These are phyloP conservation scores for Rhinatrema bivittatum DNA, from an alignment of 2,797 vertebrate species.

Conservation along the genomic window DNA sequence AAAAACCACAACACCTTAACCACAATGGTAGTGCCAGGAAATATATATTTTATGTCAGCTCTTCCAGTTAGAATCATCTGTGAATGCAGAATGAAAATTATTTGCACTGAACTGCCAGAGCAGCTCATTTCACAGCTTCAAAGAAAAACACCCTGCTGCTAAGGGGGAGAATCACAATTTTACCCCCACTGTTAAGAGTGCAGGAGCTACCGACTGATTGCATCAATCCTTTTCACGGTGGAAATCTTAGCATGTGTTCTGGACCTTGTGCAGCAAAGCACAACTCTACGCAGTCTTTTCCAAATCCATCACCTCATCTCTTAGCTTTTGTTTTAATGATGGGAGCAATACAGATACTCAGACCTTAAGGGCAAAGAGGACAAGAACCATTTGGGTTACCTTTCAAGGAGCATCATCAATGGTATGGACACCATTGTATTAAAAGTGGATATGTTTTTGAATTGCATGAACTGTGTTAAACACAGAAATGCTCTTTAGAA, in stretches of 20 bases:
- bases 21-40: background rate
- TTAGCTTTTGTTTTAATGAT: too few relatives aligned
- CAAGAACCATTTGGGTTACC: background rate
- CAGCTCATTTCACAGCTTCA: too few relatives aligned
- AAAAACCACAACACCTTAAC: background rate
- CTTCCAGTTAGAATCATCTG: constrained; percentile 4
- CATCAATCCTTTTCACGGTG: background rate
- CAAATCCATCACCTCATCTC: too few relatives aligned
- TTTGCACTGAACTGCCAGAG: constrained; percentile 12
- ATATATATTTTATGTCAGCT: background rate
- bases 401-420: background rate
- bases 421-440: accelerated
- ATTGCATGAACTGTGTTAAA: too few relatives aligned
- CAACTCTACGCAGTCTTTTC: background rate
- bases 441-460: accelerated
- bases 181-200: accelerated
- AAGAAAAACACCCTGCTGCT: constrained; percentile 15
- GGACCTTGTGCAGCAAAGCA: background rate
- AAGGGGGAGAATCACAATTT: constrained; percentile 5
- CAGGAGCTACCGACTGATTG: background rate
- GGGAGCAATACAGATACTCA: too few relatives aligned
- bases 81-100: background rate
- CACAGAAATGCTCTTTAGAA: too few relatives aligned
- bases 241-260: background rate
- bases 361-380: background rate